Evolutionary conservation across 2,797 vertebrate genomes (phyloP), one percentile per base, ranked within the genome.

Genomic region (Tadarida brasiliensis): DNA sequence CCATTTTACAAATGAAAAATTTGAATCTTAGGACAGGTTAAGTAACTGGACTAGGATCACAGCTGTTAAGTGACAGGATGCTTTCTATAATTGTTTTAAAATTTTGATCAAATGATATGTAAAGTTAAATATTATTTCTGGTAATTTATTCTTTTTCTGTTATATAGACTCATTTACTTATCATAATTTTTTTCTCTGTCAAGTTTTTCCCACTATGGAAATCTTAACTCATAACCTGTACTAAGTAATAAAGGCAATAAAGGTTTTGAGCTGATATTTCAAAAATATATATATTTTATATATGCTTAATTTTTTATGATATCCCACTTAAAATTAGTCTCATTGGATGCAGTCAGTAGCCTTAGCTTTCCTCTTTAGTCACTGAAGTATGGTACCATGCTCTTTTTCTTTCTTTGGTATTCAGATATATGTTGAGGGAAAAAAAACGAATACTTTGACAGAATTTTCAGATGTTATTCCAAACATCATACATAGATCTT

Each of bases 211-310:
- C 33, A 81, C 35, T 83, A 57, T 93, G 22, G 78, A 94, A 82
- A 57, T 86, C n/a, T 78, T 84, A 94, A 90, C 68, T 92, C 17
- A 24, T 83, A 92, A 54, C 30, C 81, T 87, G 54, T 1, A 92
- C 17, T 78, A 77, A 90, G 49, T 47, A n/a, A 54, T 93, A 67
- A 94, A 54, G 68, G 87, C 35, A 87, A 20, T 73, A 94, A 95
- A 90, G 9, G 30, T 89, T 92, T 96, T 89, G n/a, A 92, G 11
- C 49, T 94, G 39, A 87, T 78, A 77, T 17, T 83, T 89, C 17
- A 39, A 81, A 83, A 83, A 59, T 73, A 63, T 24, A n/a, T 35
- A 12, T 84, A 17, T 80, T 68, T 28, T 80, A n/a, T 71, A 73
- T 54, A n/a, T 35, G 24, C 61, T 76, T 59, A 77, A 12, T 59